These are phyloP conservation scores for Clarias platycephalus DNA, from an alignment of 2,797 vertebrate species.

Conservation along the genomic window DNA sequence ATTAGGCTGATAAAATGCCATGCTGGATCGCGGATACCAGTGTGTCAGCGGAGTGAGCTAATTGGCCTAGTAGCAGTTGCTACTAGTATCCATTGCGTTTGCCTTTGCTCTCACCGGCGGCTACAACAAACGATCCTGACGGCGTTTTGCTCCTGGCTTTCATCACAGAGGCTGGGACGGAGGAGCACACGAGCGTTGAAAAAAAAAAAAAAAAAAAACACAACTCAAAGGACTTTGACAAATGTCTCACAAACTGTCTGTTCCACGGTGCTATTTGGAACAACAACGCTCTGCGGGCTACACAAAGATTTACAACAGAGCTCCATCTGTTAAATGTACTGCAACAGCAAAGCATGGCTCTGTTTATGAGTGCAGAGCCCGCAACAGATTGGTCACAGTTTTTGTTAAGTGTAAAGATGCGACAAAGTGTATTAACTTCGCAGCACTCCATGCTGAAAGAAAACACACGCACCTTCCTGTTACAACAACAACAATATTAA, in stretches of 20 bases:
- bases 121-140: constrained; percentile 59
- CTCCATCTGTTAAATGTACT: constrained; percentile 23
- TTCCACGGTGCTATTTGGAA: constrained; percentile 18
- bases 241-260: constrained; percentile 39
- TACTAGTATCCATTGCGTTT: constrained; percentile 63
- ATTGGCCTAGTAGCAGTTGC: constrained; percentile 59
- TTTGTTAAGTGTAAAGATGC: constrained; percentile 14
- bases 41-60: constrained; percentile 39
- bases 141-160: constrained; percentile 60
- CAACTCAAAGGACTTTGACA: constrained; percentile 20
- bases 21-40: constrained; percentile 1
- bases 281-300: constrained; percentile 8
- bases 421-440: neutral
- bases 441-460: neutral
- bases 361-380: constrained; percentile 18
- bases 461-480: neutral
- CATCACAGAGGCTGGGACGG: constrained; percentile 26
- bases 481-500: neutral
- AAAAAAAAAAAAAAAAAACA: neutral
- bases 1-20: constrained; percentile 33
- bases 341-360: constrained; percentile 8
- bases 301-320: constrained; percentile 41
- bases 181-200: constrained; percentile 43
- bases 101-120: constrained; percentile 48
- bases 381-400: constrained; percentile 28